Conservation (phyloP, 2,797 vertebrate species). For the Anableps anableps region DNA sequence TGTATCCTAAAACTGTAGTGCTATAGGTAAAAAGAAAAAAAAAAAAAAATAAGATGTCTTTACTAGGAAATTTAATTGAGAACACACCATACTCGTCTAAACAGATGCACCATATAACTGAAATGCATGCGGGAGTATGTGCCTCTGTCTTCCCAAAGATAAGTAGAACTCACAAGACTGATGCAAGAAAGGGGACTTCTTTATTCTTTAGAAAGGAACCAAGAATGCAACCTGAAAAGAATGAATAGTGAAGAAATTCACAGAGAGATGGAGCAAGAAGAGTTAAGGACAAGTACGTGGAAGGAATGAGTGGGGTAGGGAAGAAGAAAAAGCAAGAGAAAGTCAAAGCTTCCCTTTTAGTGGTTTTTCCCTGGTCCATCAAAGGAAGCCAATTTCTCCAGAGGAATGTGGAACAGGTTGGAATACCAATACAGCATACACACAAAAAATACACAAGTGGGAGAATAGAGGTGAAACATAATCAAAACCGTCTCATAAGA, state of each 20-base stretch:
- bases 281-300: slow-evolving; percentile 45
- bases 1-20: slow-evolving; percentile 50
- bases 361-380: slow-evolving; percentile 52
- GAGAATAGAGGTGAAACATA: slow-evolving; percentile 47
- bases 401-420: slow-evolving; percentile 49
- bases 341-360: slow-evolving; percentile 63
- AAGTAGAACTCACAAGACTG: slow-evolving; percentile 24
- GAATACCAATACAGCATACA: slow-evolving; percentile 58
- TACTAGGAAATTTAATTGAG: slow-evolving; percentile 30
- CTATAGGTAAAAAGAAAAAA: slow-evolving; percentile 9
- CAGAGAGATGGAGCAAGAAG: slow-evolving; percentile 34
- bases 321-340: slow-evolving; percentile 19
- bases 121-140: slow-evolving; percentile 29
- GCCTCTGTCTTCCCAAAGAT: slow-evolving; percentile 20
- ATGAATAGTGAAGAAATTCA: slow-evolving; percentile 28
- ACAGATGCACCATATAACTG: slow-evolving; percentile 39
- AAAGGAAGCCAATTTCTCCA: slow-evolving; percentile 62
- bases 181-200: slow-evolving; percentile 20
- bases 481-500: slow-evolving; percentile 56
- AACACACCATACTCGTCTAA: slow-evolving; percentile 29
- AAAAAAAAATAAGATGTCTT: slow-evolving; percentile 40
- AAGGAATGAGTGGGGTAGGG: slow-evolving; percentile 31
- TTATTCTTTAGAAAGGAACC: slow-evolving; percentile 16
- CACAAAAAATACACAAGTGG: slow-evolving; percentile 25
- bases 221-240: slow-evolving; percentile 34